Conservation (phyloP, 2,888 invertebrate genomes). For the Polyommatus icarus region DNA sequence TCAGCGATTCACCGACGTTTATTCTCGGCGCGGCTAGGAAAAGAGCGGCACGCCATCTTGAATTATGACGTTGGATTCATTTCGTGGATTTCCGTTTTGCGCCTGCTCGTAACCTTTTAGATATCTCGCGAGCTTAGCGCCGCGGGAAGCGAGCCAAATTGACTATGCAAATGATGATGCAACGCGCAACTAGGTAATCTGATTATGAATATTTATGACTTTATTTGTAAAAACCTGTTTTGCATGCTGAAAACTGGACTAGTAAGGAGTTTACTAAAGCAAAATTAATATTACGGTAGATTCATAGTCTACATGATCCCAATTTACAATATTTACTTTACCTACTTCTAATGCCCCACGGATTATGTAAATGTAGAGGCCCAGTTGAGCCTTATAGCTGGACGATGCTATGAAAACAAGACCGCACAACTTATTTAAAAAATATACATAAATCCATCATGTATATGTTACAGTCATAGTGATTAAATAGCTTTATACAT, state of each 20-base stretch:
- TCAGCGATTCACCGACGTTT: conserved; percentile 43
- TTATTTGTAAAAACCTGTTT: conserved; percentile 9
- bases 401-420: neutral
- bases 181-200: conserved; percentile 31
- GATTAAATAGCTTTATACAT: no score
- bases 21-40: conserved; percentile 39
- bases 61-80: conserved; percentile 29
- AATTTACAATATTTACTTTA: neutral
- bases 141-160: conserved; percentile 41
- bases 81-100: conserved; percentile 33
- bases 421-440: neutral
- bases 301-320: neutral
- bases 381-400: neutral
- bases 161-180: conserved; percentile 41
- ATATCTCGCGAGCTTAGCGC: conserved; percentile 39
- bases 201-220: conserved; percentile 32
- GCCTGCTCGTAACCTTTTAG: conserved; percentile 40
- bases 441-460: neutral
- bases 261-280: neutral
- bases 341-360: neutral
- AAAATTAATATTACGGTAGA: neutral
- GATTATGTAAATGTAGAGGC: neutral
- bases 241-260: neutral
- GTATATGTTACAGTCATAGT: no score
- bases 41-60: conserved; percentile 35